Conservation (phyloP, 53 echinoderm and acorn worm species). For the Hippasteria phrygiana region DNA sequence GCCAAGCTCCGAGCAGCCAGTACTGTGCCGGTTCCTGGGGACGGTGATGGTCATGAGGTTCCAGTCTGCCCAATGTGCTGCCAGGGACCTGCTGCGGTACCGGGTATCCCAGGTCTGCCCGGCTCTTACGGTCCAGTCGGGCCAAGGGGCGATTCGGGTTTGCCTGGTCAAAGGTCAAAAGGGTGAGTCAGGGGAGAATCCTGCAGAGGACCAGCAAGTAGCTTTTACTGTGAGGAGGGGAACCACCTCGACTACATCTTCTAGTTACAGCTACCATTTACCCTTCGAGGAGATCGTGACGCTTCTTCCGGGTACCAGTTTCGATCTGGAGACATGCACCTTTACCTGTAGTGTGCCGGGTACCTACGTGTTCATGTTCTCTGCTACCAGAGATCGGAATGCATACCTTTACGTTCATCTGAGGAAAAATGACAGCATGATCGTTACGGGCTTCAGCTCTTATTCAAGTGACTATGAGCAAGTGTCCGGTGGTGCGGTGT, state of each 20-base stretch:
- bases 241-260: background rate
- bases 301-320: background rate
- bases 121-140: background rate
- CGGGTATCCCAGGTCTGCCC: background rate
- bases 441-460: background rate
- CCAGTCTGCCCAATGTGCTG: too few relatives aligned
- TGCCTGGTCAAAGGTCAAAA: background rate
- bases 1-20: too few relatives aligned
- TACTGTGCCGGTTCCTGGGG: too few relatives aligned
- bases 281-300: background rate
- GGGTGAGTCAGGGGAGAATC: background rate
- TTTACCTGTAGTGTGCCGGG: background rate
- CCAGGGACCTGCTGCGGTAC: too few relatives aligned
- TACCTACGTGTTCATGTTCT: background rate
- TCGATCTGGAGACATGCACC: background rate
- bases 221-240: background rate
- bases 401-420: background rate
- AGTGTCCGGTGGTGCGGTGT: background rate
- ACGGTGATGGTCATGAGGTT: too few relatives aligned
- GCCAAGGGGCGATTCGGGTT: background rate
- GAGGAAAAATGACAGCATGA: background rate
- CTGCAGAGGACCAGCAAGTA: background rate
- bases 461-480: background rate
- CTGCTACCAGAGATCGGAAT: background rate
- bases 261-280: background rate